Evolutionary conservation across 2,113 vertebrate species (phyloP).

Genomic region (Condylura cristata): DNA sequence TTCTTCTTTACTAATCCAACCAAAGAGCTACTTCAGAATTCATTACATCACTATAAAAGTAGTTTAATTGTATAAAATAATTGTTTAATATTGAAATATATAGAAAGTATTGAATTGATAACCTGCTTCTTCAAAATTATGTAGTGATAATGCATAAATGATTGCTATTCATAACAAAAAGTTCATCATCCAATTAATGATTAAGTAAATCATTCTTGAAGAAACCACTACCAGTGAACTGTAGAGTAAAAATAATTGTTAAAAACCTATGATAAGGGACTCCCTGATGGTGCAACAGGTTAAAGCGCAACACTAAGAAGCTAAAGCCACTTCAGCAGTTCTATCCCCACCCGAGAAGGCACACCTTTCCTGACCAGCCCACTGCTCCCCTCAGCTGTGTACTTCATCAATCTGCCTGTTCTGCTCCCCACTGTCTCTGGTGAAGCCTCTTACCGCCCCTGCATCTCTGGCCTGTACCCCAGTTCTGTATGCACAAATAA

Average conservation of each 20-base stretch:
- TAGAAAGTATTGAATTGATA: not conserved
- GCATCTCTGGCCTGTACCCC: too few species aligned
- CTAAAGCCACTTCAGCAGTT: too few species aligned
- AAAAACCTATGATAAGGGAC: not conserved
- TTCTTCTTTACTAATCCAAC: conserved; percentile 1
- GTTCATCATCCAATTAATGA: conserved; percentile 14
- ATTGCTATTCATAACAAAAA: conserved; percentile 15
- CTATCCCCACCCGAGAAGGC: too few species aligned
- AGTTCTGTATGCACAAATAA: too few species aligned
- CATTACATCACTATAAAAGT: not conserved
- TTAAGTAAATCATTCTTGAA: conserved; percentile 1
- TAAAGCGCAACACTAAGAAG: too few species aligned
- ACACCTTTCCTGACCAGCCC: too few species aligned
- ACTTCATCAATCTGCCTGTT: too few species aligned
- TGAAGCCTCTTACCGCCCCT: too few species aligned
- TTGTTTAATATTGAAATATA: not conserved
- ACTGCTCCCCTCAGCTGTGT: too few species aligned
- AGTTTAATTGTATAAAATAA: not conserved
- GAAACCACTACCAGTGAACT: not conserved
- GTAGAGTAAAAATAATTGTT: conserved; percentile 13
- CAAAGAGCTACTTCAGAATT: conserved; percentile 15
- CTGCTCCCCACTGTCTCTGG: too few species aligned
- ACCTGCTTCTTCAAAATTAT: conserved; percentile 19
- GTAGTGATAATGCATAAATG: not conserved
- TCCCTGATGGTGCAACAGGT: too few species aligned